A percentile compares a stretch with the other conserved stretches of the same genome.
Conservation (phyloP, 2,113 vertebrate species). For the Xiphophorus hellerii region DNA sequence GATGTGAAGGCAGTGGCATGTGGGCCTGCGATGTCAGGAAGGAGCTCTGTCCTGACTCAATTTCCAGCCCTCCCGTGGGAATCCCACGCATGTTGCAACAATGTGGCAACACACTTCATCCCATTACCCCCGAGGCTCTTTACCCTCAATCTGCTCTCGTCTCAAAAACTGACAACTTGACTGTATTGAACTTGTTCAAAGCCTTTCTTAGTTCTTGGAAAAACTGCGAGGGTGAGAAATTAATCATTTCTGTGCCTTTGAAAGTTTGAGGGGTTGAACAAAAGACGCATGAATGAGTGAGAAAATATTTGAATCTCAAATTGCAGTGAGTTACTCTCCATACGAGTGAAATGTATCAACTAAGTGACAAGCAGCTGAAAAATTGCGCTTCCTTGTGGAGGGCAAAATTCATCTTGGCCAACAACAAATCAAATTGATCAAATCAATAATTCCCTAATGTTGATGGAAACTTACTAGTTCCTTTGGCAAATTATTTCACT, state of each 20-base stretch:
- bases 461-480: no score
- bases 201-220: constrained; percentile 52
- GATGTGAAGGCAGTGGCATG: constrained; percentile 58
- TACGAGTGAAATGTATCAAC: constrained; percentile 1
- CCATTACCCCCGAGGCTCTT: constrained; percentile 65
- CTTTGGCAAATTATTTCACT: no score
- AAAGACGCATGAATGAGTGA: constrained; percentile 5
- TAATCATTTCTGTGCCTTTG: constrained; percentile 52
- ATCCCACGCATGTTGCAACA: constrained; percentile 73
- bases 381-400: not conserved
- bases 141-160: constrained; percentile 68
- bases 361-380: not conserved
- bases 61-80: constrained; percentile 65
- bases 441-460: no score
- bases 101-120: constrained; percentile 70
- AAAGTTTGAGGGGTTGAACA: constrained; percentile 22
- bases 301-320: constrained; percentile 9
- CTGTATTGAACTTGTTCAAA: constrained; percentile 67
- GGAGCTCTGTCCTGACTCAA: constrained; percentile 64
- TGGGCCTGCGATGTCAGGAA: constrained; percentile 67
- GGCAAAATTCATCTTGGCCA: not conserved
- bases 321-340: constrained; percentile 13
- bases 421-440: not conserved
- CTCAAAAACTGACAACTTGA: constrained; percentile 62
- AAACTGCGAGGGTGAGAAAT: constrained; percentile 43